These are phyloP conservation scores for Pristis pectinata DNA, from an alignment of 2,797 vertebrate species.

Conservation along the genomic window DNA sequence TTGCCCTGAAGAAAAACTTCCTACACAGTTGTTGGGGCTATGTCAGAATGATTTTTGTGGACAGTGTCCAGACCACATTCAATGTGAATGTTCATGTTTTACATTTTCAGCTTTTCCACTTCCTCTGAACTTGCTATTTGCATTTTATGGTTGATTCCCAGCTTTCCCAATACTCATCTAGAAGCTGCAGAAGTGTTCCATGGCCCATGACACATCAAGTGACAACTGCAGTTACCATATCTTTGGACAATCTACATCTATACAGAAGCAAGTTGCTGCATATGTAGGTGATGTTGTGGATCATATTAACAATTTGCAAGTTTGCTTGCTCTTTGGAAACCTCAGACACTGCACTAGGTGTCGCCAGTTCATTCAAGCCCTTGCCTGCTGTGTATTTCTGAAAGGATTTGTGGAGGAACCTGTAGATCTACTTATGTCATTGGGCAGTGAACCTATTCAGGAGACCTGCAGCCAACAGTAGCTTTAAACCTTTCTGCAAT, in stretches of 20 bases:
- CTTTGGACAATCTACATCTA: conserved; percentile 49
- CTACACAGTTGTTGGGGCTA: conserved; percentile 48
- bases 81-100: conserved; percentile 43
- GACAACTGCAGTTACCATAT: conserved; percentile 45
- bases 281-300: conserved; percentile 46
- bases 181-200: conserved; percentile 32
- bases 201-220: conserved; percentile 40
- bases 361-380: conserved; percentile 47
- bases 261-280: conserved; percentile 51
- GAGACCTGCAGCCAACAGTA: conserved; percentile 47
- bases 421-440: conserved; percentile 45
- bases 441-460: conserved; percentile 53
- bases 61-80: conserved; percentile 52
- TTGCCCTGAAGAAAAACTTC: conserved; percentile 48
- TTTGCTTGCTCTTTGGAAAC: conserved; percentile 41
- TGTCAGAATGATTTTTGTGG: conserved; percentile 46
- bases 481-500: conserved; percentile 40
- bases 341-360: conserved; percentile 42
- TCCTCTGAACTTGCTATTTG: conserved; percentile 40
- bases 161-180: background rate
- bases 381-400: conserved; percentile 52
- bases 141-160: conserved; percentile 43
- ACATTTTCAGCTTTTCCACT: conserved; percentile 38
- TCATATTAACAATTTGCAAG: conserved; percentile 45
- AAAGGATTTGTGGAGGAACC: conserved; percentile 53